phyloP scores from a whole-genome alignment of 2,113 vertebrate species.

The Heteronetta atricapilla region DNA sequence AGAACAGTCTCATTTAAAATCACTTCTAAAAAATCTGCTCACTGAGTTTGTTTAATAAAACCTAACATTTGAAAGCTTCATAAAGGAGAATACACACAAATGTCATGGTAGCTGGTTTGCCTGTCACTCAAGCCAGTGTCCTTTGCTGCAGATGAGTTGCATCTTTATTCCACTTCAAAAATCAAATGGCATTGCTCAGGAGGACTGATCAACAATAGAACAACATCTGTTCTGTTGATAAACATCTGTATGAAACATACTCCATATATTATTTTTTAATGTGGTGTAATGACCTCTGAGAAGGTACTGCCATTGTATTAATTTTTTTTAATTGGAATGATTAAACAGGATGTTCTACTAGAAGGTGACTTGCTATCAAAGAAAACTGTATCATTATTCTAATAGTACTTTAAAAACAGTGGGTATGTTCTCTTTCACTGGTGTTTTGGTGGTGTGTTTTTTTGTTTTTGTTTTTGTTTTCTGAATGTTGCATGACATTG shows the following conservation, averaged over 20 bases:
- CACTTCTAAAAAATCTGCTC: background rate
- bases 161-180: background rate
- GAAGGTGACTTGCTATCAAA: background rate
- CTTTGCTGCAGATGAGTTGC: background rate
- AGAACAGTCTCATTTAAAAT: background rate
- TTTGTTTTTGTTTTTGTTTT: no score
- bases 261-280: background rate
- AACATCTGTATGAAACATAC: background rate
- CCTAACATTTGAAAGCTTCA: accelerated
- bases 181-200: background rate
- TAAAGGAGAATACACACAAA: background rate
- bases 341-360: background rate
- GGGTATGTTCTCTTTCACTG: background rate
- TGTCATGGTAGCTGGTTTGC: background rate
- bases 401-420: background rate
- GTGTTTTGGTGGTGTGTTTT: background rate
- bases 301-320: background rate
- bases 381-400: background rate
- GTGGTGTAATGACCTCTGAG: background rate
- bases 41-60: background rate
- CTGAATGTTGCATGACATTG: background rate
- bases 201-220: background rate
- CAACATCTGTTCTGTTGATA: background rate
- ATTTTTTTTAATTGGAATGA: background rate
- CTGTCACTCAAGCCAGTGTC: background rate